Conservation (phyloP, 2,797 vertebrate genomes). For the Micrastur ruficollis region DNA sequence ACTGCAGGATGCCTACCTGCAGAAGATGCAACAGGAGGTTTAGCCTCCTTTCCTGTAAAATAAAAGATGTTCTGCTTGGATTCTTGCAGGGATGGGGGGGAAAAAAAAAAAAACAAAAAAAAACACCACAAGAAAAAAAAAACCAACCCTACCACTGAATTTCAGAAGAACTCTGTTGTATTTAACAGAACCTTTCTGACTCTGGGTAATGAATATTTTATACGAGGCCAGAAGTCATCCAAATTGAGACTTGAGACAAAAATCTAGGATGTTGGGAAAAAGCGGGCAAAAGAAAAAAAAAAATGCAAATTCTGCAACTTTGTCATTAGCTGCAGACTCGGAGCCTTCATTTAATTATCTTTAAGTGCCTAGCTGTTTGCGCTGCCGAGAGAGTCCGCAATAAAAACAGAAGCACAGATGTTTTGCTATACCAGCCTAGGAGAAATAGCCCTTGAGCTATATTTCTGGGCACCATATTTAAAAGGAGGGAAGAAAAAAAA, state of each 20-base stretch:
- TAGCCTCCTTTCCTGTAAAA: background rate
- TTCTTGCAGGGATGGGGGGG: background rate
- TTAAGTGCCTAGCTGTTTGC: background rate
- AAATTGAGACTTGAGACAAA: background rate
- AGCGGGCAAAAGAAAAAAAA: background rate
- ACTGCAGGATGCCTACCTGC: background rate
- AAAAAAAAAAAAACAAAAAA: background rate
- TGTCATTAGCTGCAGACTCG: background rate
- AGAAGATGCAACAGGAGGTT: background rate
- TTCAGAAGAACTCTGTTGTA: background rate
- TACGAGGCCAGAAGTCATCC: background rate
- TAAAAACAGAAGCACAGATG: constrained; percentile 18
- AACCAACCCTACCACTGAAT: no score
- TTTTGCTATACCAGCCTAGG: background rate
- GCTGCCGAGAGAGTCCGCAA: background rate
- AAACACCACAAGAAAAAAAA: no score
- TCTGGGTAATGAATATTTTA: constrained; percentile 22
- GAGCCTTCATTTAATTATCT: constrained; percentile 25
- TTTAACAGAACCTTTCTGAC: background rate
- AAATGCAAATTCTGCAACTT: constrained; percentile 10
- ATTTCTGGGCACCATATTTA: background rate
- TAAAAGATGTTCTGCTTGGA: background rate
- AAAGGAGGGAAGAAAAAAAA: background rate
- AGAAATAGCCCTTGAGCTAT: background rate
- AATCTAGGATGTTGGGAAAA: background rate